These are phyloP conservation scores for Hemistola chrysoprasaria DNA, from an alignment of 2,888 invertebrate species.

Conservation along the genomic window DNA sequence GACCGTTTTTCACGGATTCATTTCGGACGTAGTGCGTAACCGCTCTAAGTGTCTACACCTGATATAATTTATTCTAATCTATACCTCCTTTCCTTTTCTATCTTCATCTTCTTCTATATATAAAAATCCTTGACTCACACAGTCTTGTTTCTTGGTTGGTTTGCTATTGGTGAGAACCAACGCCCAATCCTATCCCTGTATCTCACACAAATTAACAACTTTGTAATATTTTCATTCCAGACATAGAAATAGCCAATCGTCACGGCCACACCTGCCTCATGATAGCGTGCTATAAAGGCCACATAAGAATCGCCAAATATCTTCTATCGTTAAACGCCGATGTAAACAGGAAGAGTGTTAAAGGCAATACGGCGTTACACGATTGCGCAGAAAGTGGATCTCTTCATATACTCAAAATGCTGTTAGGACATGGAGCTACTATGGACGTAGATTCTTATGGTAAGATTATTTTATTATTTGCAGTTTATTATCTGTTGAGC, in stretches of 20 bases:
- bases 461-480: slow-evolving; percentile 43
- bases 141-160: too few relatives aligned
- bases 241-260: slow-evolving; percentile 97
- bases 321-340: slow-evolving; percentile 93
- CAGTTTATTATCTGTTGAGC: too few relatives aligned
- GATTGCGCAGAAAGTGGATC: slow-evolving; percentile 99
- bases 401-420: slow-evolving; percentile 93
- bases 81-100: too few relatives aligned
- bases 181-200: too few relatives aligned
- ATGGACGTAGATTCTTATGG: slow-evolving; percentile 98
- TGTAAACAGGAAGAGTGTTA: slow-evolving; percentile 95
- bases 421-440: slow-evolving; percentile 92
- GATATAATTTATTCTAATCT: too few relatives aligned
- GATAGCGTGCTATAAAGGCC: slow-evolving; percentile 99
- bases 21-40: too few relatives aligned
- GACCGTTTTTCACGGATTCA: too few relatives aligned
- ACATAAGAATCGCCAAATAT: slow-evolving; percentile 94
- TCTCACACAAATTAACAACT: neutral
- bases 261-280: slow-evolving; percentile 98
- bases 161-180: too few relatives aligned
- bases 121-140: too few relatives aligned
- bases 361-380: slow-evolving; percentile 98
- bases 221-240: slow-evolving; percentile 67
- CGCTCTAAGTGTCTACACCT: too few relatives aligned
- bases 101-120: too few relatives aligned